Base-by-base conservation (phyloP, 1,140 invertebrate genomes). In the Camponotus vicinus region DNA sequence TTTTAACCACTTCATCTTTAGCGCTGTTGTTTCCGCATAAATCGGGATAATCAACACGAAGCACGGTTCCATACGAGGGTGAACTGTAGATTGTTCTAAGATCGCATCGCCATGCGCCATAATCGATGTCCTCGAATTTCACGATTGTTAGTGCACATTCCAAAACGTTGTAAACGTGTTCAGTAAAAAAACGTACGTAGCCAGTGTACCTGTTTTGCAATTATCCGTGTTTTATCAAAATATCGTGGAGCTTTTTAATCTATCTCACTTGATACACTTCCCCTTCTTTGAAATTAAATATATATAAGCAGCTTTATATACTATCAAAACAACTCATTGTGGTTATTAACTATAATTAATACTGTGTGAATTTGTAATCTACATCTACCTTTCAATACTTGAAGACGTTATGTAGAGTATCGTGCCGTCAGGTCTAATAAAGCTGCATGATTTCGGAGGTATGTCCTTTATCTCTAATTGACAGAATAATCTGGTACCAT, bases 121-220 rank as follows among this genome's bases (percentile, higher is more conserved):
- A 93, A 91, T 95, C 94, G 52, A 83, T 40, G 0, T 40, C 8
- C 18, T 69, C 80, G 67, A 92, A 91, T 2, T 92, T 70, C 18
- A 70, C 86, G 76, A 95, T 94, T 5, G 89, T 93, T 40, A 94
- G 78, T 61, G 93, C 93, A 76, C 93, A 95, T 63, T 91, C 49
- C 15, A 77, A 66, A 27, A 55, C 52, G 21, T 49, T 59, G 4
- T 52, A 55, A 15, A 15, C 70, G 40, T 73, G 57, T 61, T 42
- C 34, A 52, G 37, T 9, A 9, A n/a, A 21, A 27, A 32, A 59
- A 9, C 6, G 40, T 27, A 75, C 13, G 37, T 75, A 59, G 34
- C 34, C 34, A 32, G 27, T 52, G 45, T 71, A 71, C n/a, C 70
- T 73, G 27, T 75, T 59, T 75, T n/a, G 37, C n/a, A 40, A 59